phyloP scores from a whole-genome alignment of 2,888 invertebrate species.

The Odontocolon sp. region DNA sequence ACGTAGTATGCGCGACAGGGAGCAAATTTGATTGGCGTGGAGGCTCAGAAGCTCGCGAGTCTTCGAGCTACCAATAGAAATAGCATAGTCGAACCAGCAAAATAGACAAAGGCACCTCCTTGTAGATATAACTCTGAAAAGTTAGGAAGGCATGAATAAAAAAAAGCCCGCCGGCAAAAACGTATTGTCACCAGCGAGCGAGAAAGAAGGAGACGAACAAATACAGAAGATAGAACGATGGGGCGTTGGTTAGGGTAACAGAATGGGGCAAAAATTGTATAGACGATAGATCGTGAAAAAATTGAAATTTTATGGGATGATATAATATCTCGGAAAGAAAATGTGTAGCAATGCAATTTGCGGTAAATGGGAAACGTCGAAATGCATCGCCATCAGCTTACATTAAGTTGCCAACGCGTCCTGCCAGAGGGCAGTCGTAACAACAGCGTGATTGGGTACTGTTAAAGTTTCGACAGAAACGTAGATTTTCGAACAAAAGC shows the following conservation, averaged over 20 bases:
- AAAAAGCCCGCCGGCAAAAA: slow-evolving; percentile 66
- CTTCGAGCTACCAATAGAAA: too few species aligned
- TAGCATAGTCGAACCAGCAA: slow-evolving; percentile 3
- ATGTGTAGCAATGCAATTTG: neutral
- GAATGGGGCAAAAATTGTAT: slow-evolving; percentile 42
- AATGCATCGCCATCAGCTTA: too few species aligned
- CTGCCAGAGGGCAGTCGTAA: too few species aligned
- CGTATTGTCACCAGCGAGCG: slow-evolving; percentile 66
- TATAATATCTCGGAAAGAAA: neutral
- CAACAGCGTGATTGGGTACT: too few species aligned
- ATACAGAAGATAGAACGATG: neutral
- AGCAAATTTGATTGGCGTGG: slow-evolving; percentile 14
- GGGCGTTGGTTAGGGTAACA: neutral
- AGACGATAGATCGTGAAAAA: slow-evolving; percentile 52
- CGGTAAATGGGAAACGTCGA: too few species aligned
- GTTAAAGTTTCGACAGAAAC: too few species aligned
- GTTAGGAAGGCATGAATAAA: slow-evolving; percentile 72
- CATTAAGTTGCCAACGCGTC: too few species aligned
- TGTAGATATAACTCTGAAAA: slow-evolving; percentile 65
- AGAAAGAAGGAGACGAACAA: slow-evolving; percentile 17
- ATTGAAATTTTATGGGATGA: neutral
- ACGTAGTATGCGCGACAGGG: slow-evolving; percentile 10
- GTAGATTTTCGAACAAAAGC: too few species aligned
- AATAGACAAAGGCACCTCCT: slow-evolving; percentile 8
- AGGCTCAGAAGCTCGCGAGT: too few species aligned